A percentile compares a stretch with the other conserved stretches of the same genome.
Evolutionary conservation across 2,113 vertebrate genomes (phyloP).

Genomic region (Platycercus adscitus): DNA sequence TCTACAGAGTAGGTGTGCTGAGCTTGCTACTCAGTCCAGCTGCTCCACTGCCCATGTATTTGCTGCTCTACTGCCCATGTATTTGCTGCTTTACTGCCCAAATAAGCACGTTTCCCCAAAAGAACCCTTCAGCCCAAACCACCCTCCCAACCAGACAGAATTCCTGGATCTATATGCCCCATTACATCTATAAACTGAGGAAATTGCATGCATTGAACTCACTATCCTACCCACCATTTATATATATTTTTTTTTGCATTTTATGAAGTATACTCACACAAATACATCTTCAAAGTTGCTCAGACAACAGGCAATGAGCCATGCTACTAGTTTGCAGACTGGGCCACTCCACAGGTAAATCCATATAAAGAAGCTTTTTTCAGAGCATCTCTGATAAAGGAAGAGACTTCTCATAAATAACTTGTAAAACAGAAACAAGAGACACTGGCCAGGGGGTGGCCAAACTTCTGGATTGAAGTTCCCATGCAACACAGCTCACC

Average conservation of each 20-base stretch:
- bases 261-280: conserved; percentile 65
- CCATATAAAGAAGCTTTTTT: conserved; percentile 36
- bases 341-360: conserved; percentile 54
- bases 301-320: conserved; percentile 66
- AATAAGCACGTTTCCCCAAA: neutral
- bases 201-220: neutral
- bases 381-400: conserved; percentile 39
- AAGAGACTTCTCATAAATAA: neutral
- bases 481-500: neutral
- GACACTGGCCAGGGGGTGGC: neutral
- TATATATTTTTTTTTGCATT: neutral
- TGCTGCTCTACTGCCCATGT: fast-evolving
- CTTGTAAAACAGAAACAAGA: neutral
- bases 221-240: fast-evolving
- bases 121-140: neutral
- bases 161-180: neutral
- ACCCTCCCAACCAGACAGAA: neutral
- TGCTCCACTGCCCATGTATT: neutral
- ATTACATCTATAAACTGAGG: neutral
- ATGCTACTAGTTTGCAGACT: conserved; percentile 47
- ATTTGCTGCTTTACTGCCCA: neutral
- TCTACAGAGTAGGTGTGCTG: neutral
- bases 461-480: neutral
- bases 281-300: conserved; percentile 71
- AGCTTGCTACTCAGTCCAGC: neutral